Percentiles rank a stretch among this genome's conserved stretches.
phyloP scores from a whole-genome alignment of 2,797 vertebrate genomes.

The Sebastes elongatus region DNA sequence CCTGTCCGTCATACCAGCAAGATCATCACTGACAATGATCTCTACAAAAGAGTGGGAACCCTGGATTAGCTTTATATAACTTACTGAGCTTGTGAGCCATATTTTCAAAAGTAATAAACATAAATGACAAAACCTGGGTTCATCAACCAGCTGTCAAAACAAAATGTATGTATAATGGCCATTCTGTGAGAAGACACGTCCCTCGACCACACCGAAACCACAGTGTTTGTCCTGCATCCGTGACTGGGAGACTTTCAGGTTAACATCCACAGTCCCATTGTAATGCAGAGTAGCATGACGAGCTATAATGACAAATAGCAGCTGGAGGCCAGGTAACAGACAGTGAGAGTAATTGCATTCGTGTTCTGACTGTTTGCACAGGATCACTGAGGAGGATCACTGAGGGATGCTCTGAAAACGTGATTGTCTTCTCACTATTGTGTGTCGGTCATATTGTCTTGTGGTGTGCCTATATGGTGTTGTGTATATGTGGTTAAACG shows the following conservation, averaged over 20 bases:
- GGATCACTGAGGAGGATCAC: slow-evolving; percentile 7
- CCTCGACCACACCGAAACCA: not conserved
- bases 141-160: slow-evolving; percentile 47
- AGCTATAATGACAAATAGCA: slow-evolving; percentile 27
- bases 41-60: too few species aligned
- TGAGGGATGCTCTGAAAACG: not conserved
- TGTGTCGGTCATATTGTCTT: not conserved
- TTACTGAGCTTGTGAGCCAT: not conserved
- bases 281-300: not conserved
- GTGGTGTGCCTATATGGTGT: not conserved
- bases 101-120: not conserved
- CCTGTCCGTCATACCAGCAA: too few species aligned
- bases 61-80: not conserved
- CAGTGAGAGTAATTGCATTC: slow-evolving; percentile 11
- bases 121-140: not conserved
- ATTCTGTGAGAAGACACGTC: not conserved
- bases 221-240: slow-evolving; percentile 46
- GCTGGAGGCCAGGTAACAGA: slow-evolving; percentile 21
- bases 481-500: not conserved
- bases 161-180: not conserved
- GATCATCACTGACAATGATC: too few species aligned
- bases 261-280: slow-evolving; percentile 6
- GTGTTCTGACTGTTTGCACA: slow-evolving; percentile 57
- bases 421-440: slow-evolving; percentile 1
- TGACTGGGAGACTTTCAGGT: not conserved